These are phyloP conservation scores for Limnephilus lunatus DNA, from an alignment of 2,888 invertebrate species.

Conservation along the genomic window DNA sequence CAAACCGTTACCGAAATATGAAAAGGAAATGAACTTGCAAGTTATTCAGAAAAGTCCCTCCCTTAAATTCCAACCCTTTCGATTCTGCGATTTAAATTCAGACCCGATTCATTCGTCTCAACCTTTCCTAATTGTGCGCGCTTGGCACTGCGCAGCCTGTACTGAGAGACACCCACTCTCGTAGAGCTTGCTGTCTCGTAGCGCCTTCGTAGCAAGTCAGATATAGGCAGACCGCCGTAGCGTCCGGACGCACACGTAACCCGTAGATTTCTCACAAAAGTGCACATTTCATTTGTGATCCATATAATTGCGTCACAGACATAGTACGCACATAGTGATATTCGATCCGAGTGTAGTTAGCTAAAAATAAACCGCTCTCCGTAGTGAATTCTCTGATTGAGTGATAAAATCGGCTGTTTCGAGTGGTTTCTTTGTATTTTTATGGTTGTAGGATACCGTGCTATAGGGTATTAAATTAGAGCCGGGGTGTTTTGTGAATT, in stretches of 20 bases:
- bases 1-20: background rate
- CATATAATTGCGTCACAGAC: constrained; percentile 7
- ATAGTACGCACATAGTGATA: background rate
- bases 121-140: constrained; percentile 39
- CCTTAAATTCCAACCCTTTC: constrained; percentile 9
- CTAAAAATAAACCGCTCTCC: background rate
- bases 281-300: constrained; percentile 37
- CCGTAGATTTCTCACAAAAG: constrained; percentile 34
- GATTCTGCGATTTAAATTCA: constrained; percentile 20
- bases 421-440: background rate
- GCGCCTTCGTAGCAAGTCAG: constrained; percentile 40
- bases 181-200: constrained; percentile 35
- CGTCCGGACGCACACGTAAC: constrained; percentile 34
- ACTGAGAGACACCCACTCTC: constrained; percentile 47
- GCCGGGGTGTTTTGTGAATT: background rate
- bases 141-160: background rate
- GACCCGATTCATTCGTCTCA: constrained; percentile 26
- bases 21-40: background rate
- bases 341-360: background rate
- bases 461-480: background rate
- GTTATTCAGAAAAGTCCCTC: background rate
- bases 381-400: background rate
- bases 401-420: background rate
- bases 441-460: background rate
- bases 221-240: constrained; percentile 37